phyloP scores from a whole-genome alignment of 2,888 invertebrate genomes.

The Drosophila neutralis region DNA sequence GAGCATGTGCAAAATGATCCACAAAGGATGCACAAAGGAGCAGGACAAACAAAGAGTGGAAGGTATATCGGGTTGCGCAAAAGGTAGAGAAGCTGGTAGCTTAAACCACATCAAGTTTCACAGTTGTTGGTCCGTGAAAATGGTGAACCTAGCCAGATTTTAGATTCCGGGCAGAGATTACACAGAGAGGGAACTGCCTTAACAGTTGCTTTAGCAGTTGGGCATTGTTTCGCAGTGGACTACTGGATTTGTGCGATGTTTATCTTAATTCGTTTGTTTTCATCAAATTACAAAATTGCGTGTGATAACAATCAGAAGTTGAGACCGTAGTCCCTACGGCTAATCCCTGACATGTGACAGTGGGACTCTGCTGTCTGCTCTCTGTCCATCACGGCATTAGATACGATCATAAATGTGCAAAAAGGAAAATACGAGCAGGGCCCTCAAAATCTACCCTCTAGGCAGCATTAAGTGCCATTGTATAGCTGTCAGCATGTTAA shows the following conservation, averaged over 20 bases:
- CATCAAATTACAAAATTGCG: constrained; percentile 84
- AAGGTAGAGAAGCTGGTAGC: constrained; percentile 7
- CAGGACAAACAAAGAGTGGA: background rate
- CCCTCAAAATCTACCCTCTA: constrained; percentile 55
- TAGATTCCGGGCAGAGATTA: constrained; percentile 43
- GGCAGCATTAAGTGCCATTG: constrained; percentile 70
- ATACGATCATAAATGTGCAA: constrained; percentile 79
- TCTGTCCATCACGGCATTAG: constrained; percentile 81
- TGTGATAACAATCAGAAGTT: constrained; percentile 81
- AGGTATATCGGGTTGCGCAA: constrained; percentile 50
- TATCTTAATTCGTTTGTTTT: constrained; percentile 83
- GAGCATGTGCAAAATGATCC: constrained; percentile 36
- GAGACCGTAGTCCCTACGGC: constrained; percentile 59
- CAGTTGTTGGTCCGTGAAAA: constrained; percentile 46
- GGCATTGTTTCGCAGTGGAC: constrained; percentile 37
- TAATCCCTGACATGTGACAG: constrained; percentile 74
- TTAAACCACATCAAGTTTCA: constrained; percentile 50
- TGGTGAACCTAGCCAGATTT: constrained; percentile 16
- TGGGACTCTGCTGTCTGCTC: constrained; percentile 46
- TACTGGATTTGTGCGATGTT: constrained; percentile 72
- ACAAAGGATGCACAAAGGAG: constrained; percentile 4
- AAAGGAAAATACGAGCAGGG: constrained; percentile 35
- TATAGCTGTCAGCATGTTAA: constrained; percentile 74
- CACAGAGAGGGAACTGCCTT: background rate
- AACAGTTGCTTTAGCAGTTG: constrained; percentile 1